Evolutionary conservation across 2,113 vertebrate species (phyloP), one percentile per base, ranked within the genome.

Genomic region (Pelmatolapia mariae): DNA sequence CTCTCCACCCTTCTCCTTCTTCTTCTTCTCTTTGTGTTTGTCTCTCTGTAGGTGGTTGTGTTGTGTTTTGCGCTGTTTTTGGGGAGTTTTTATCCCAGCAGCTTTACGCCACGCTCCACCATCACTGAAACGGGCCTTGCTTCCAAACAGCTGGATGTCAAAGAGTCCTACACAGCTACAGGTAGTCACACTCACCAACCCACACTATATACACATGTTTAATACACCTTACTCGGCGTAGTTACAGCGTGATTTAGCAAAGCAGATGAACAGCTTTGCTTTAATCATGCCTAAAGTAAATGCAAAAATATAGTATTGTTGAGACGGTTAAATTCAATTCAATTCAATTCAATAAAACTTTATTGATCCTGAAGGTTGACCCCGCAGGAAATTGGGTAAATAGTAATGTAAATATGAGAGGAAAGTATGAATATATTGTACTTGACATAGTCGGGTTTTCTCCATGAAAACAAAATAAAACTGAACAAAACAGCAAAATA

Each of bases 31-130:
- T 63, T 10, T 43, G 52, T 84, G 8, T 76, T 3, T 76, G 24
- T 86, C 8, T 79, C 5, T 45, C 43, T 73, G 16, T 19, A 99
- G 99, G 98, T 98, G 88, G 96, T 98, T 12, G 97, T 98, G 85
- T 91, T 99, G 84, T 99, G 98, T 91, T 99, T 99, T 54, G 97
- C 98, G 1, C 94, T 99, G 82, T 97, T 98, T 45, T 96, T 99
- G 82, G 98, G 99, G 61, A 98, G 97, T 94, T 97, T 99, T 91
- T 98, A 97, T 54, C 98, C 98, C 89, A 96, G 96, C 90, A 79
- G 93, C 80, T 96, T 97, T 13, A 96, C 94, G 5, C 96, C 97
- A 1, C 97, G 96, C 83, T 97, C 99, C 86, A 97, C 97, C 84
- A 90, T 97, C 89, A 96, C 97, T 57, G 98, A 97, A 94, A 96